phyloP scores from a whole-genome alignment of 2,797 vertebrate species.

The Urocyon cinereoargenteus region DNA sequence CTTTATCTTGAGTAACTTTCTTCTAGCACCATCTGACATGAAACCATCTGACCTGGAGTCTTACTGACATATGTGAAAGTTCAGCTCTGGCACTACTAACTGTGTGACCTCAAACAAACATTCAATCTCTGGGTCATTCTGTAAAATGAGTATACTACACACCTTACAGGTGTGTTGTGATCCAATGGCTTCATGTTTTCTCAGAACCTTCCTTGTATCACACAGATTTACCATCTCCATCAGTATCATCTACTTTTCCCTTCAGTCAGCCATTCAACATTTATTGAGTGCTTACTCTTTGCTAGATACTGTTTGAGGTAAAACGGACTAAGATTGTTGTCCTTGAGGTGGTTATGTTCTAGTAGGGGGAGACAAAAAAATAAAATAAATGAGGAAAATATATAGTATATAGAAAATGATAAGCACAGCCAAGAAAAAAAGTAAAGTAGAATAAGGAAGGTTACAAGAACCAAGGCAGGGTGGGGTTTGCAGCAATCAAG shows the following conservation, averaged over 20 bases:
- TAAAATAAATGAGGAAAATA: not conserved
- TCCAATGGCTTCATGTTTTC: not conserved
- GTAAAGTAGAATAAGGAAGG: not conserved
- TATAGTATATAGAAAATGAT: not conserved
- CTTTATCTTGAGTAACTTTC: not conserved
- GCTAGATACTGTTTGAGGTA: not conserved
- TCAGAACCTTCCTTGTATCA: not conserved
- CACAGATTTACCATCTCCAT: not conserved
- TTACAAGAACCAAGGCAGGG: not conserved
- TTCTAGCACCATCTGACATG: not conserved
- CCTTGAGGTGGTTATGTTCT: not conserved
- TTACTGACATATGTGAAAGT: not conserved
- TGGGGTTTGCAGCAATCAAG: not conserved
- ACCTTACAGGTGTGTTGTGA: not conserved
- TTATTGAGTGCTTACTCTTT: not conserved
- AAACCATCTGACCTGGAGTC: not conserved
- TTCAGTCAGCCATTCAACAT: not conserved
- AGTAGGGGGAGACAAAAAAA: not conserved
- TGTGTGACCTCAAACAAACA: not conserved
- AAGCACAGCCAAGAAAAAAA: not conserved
- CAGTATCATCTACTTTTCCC: not conserved
- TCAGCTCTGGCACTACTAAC: not conserved
- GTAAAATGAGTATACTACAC: not conserved
- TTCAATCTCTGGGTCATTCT: not conserved
- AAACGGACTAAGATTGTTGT: not conserved